Percentiles rank a stretch among this genome's conserved stretches.
Conservation (phyloP, 2,888 invertebrate genomes). For the Eupithecia inturbata region DNA sequence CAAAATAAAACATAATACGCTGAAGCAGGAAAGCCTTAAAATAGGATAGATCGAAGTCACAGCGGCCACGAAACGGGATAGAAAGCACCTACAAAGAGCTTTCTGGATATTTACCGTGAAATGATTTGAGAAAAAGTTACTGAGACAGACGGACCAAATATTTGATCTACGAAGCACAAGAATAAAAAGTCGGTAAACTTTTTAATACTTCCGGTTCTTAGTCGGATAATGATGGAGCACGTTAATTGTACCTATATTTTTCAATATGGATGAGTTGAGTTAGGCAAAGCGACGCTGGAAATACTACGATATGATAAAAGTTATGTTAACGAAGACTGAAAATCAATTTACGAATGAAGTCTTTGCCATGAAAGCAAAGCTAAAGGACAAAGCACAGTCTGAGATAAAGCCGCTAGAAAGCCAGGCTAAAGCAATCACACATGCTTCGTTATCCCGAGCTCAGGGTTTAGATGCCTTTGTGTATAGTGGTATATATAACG, state of each 20-base stretch:
- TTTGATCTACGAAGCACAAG: no score
- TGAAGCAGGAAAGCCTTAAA: neutral
- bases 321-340: neutral
- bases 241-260: no score
- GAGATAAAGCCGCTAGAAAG: conserved; percentile 2
- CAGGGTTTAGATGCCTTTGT: neutral
- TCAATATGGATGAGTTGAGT: no score
- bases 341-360: neutral
- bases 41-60: neutral
- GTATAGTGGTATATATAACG: conserved; percentile 8
- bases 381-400: conserved; percentile 4
- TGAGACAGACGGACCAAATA: neutral
- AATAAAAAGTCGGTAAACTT: neutral
- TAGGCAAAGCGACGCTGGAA: neutral
- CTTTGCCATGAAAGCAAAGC: neutral
- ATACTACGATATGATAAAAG: neutral
- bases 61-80: neutral
- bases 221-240: no score
- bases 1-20: neutral
- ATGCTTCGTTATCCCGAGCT: conserved; percentile 4
- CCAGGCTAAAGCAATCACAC: conserved; percentile 4
- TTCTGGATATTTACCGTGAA: neutral
- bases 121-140: neutral
- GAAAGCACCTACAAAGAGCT: neutral
- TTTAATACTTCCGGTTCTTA: no score